These are phyloP conservation scores for Aplocera efformata DNA, from an alignment of 2,888 invertebrate species.

Conservation along the genomic window DNA sequence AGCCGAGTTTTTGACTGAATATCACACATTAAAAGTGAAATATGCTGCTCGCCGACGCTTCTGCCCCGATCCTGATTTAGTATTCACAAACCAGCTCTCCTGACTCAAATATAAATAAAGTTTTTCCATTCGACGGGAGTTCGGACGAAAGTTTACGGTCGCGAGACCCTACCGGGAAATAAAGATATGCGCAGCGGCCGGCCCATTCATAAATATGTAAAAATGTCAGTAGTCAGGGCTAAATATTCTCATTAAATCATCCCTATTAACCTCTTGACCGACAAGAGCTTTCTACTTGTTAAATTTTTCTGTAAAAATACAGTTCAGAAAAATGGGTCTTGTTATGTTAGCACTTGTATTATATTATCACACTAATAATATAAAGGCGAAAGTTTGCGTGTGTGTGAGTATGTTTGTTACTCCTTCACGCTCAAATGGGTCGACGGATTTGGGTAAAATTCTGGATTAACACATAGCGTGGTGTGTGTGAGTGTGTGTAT, in stretches of 20 bases:
- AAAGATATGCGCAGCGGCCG: conserved; percentile 54
- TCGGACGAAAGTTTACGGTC: conserved; percentile 60
- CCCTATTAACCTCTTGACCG: conserved; percentile 31
- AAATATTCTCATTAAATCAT: conserved; percentile 29
- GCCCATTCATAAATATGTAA: conserved; percentile 48
- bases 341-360: too few relatives aligned
- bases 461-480: too few relatives aligned
- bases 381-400: too few relatives aligned
- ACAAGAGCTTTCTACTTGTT: conserved; percentile 14
- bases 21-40: conserved; percentile 33
- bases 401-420: too few relatives aligned
- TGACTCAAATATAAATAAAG: conserved; percentile 74
- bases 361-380: too few relatives aligned
- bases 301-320: conserved; percentile 3
- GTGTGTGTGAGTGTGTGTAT: too few relatives aligned
- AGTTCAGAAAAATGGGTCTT: too few relatives aligned
- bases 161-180: conserved; percentile 56
- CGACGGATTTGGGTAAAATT: too few relatives aligned
- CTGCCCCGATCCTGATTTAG: conserved; percentile 55
- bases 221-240: conserved; percentile 30
- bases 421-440: too few relatives aligned
- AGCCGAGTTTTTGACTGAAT: conserved; percentile 23
- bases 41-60: conserved; percentile 32
- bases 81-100: conserved; percentile 64
- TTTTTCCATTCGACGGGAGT: conserved; percentile 67